phyloP scores from a whole-genome alignment of 2,888 invertebrate genomes.

The Eurytoma californica region DNA sequence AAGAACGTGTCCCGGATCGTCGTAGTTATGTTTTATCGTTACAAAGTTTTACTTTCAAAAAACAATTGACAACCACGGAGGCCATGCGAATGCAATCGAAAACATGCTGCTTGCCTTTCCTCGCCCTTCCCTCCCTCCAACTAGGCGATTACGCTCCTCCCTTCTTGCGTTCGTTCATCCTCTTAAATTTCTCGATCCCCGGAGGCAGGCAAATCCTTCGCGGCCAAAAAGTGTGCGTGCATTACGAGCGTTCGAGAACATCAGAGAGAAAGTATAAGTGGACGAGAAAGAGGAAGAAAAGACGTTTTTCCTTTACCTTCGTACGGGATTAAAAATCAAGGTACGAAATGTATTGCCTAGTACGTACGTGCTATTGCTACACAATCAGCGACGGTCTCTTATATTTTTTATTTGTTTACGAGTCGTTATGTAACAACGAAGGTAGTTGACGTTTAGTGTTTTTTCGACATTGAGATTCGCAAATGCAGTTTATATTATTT shows the following conservation, averaged over 20 bases:
- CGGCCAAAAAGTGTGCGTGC: constrained; percentile 52
- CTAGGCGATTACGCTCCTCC: background rate
- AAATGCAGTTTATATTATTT: constrained; percentile 36
- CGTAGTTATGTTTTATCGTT: constrained; percentile 30
- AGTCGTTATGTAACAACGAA: constrained; percentile 32
- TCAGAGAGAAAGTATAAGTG: constrained; percentile 18
- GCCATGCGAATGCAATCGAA: constrained; percentile 63
- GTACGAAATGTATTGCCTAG: constrained; percentile 43
- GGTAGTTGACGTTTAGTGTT: constrained; percentile 42
- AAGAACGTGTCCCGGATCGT: constrained; percentile 12
- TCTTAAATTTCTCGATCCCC: background rate
- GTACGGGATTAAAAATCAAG: constrained; percentile 33
- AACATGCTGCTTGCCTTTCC: constrained; percentile 54
- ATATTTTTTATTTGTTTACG: constrained; percentile 37
- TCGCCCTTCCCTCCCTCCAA: background rate
- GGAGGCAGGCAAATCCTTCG: constrained; percentile 23
- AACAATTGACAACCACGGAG: constrained; percentile 73
- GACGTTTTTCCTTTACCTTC: constrained; percentile 6
- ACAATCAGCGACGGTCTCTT: constrained; percentile 46
- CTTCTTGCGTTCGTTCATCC: constrained; percentile 39
- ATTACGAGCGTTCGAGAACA: constrained; percentile 40
- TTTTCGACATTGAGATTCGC: constrained; percentile 55
- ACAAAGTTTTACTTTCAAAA: constrained; percentile 71
- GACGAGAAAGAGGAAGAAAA: constrained; percentile 7
- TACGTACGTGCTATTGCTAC: constrained; percentile 50